Base-by-base conservation (phyloP, 2,888 invertebrate genomes). In the Tridacna gigas region DNA sequence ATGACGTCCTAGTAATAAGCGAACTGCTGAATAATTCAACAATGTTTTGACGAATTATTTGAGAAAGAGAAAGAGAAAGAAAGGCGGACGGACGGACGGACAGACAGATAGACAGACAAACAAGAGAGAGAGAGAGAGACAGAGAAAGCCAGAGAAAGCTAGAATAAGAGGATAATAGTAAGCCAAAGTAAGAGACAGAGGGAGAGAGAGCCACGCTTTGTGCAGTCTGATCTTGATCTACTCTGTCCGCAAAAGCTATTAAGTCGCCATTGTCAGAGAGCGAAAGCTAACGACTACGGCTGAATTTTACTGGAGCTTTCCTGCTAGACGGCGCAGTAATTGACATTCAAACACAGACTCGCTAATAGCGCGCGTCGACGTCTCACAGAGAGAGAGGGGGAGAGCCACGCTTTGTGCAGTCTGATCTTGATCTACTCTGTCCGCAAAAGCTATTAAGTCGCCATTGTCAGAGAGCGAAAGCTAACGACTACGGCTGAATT, bases 101-200 rank as follows among this genome's bases (percentile, higher is more conserved):
- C 15, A 61, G 75, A 75, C 60, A 75, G 61, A 61, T 26, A 75
- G 75, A 61, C 15, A 22, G 45, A 22, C 11, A 26, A n/a, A 28
- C 12, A 28, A 69, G 69, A 69, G 69, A 28, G 69, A 69, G 25
- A 28, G 69, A 69, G 69, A 69, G 69, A 69, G 25, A 69, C 26
- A 69, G 69, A 69, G 25, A 69, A 28, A 69, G 69, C 13, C 26
- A 69, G 69, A 69, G 69, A 69, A 28, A 69, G 69, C 13, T 18
- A 69, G 69, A 69, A 28, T 25, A 28, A 69, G 69, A 69, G 69
- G 26, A 28, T 25, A 28, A 69, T 18, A 69, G 69, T 25, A 28
- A 69, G 69, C 13, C 26, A 69, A 28, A 69, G 73, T 37, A n/a
- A 61, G 75, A 75, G 75, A 75, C 28, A 61, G 61, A 75, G 75